Percentiles rank a stretch among this genome's conserved stretches.
Conservation (phyloP, 2,113 vertebrate genomes). For the Heteronetta atricapilla region DNA sequence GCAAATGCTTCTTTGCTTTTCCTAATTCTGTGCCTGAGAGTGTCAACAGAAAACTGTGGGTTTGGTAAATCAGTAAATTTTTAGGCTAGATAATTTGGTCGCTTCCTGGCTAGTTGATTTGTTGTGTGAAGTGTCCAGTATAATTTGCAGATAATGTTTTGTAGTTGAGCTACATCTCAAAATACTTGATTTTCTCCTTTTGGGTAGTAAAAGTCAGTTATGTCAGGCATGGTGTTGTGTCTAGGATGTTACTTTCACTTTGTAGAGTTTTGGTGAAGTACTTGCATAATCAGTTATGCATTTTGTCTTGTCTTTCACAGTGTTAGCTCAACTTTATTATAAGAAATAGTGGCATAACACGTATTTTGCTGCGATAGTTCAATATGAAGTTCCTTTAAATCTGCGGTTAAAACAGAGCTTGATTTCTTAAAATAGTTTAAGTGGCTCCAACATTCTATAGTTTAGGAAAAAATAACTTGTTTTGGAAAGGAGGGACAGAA, state of each 20-base stretch:
- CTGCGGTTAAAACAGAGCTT: not conserved
- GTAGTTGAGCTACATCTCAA: not conserved
- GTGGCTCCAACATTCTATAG: not conserved
- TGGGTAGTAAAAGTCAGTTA: not conserved
- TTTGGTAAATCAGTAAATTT: not conserved
- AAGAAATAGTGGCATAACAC: not conserved
- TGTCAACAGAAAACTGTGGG: not conserved
- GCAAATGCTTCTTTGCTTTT: not conserved
- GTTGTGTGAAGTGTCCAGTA: not conserved
- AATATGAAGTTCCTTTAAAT: not conserved
- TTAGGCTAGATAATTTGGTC: not conserved
- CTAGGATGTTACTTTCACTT: not conserved
- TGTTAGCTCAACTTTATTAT: not conserved
- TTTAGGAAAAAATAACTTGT: not conserved
- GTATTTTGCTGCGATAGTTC: not conserved
- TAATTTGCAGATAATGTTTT: not conserved
- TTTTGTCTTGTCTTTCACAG: not conserved
- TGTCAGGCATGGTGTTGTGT: rapidly evolving
- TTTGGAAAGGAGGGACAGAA: not conserved
- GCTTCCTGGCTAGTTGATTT: not conserved
- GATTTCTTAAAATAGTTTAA: not conserved
- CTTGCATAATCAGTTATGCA: not conserved
- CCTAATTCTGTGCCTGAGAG: not conserved
- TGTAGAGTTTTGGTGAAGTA: not conserved
- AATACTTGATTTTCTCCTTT: not conserved